Base-by-base conservation (phyloP, 1,140 invertebrate species). In the Sycobia sp. region DNA sequence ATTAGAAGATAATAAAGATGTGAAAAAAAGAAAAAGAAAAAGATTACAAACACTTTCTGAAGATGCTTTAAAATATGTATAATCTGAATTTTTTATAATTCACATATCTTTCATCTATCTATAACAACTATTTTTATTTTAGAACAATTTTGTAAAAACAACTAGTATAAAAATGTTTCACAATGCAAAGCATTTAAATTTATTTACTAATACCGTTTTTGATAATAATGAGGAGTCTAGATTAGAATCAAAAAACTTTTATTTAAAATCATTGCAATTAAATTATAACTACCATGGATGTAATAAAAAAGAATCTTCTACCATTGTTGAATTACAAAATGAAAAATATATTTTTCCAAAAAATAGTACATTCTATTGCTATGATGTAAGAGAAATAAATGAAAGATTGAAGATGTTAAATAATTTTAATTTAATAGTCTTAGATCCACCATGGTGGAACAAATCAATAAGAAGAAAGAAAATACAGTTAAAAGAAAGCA, bases 391-490 rank as follows among this genome's bases (percentile, higher is more conserved):
- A 50, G 67, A 82, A 16, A 74, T 84, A 4, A 58, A 69, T 27
- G 51, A 74, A 39, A 76, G 78, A 59, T 62, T 82, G 23, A 27
- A 66, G 25, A 54, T 73, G 43, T 69, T 72, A 14, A 65, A 73
- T 32, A 73, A 77, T 38, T 96, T 86, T 86, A 90, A 96, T 78
- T 80, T 96, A 46, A 85, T 97, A 53, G 77, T 96, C 18, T 82
- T 96, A 65, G 95, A 97, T 85, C 95, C 94, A 55, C 94, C 95
- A 2, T 97, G 95, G 95, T 89, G 89, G 81, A 97, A 97, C 78
- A 95, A 95, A 81, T 95, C 92, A 62, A 92, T 96, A 23, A 86
- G 91, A 70, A 85, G 94, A 66, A 94, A 91, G 82, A 85, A 82
- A 66, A 80, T 80, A 60, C 84, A 85, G 80, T 56, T 74, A 77